Conservation (phyloP, 2,797 vertebrate species). For the Arrhamphus sclerolepis region DNA sequence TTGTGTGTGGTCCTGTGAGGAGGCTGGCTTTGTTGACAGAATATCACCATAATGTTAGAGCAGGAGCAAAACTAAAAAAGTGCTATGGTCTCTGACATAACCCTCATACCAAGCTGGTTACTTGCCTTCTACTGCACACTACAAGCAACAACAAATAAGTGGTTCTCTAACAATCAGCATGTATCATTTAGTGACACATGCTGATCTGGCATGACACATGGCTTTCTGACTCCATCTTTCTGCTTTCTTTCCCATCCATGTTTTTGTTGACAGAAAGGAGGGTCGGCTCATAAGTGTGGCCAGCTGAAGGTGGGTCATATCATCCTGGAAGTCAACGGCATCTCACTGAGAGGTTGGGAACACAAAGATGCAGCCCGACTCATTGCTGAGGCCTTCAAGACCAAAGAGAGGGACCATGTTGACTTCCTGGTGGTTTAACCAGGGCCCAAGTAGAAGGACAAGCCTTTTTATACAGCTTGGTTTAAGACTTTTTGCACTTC, state of each 20-base stretch:
- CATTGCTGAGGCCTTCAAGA: slow-evolving; percentile 95
- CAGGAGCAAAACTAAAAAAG: too few species aligned
- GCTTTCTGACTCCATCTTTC: background rate
- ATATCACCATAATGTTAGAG: too few species aligned
- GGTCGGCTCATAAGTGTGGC: slow-evolving; percentile 89
- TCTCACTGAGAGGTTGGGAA: slow-evolving; percentile 87
- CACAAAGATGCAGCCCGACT: slow-evolving; percentile 88
- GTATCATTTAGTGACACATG: too few species aligned
- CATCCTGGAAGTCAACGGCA: slow-evolving; percentile 91
- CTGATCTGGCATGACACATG: background rate
- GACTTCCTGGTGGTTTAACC: slow-evolving; percentile 90
- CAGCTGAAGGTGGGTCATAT: slow-evolving; percentile 93
- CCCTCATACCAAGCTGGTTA: too few species aligned
- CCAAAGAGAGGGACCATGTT: slow-evolving; percentile 89
- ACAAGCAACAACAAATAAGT: too few species aligned
- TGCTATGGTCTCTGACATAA: too few species aligned
- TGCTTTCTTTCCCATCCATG: background rate
- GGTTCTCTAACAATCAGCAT: too few species aligned
- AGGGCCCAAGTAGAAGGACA: slow-evolving; percentile 63
- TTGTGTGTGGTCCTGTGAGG: too few species aligned
- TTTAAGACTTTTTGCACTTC: slow-evolving; percentile 5
- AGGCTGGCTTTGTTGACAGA: too few species aligned
- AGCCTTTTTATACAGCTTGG: background rate
- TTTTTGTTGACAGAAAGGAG: slow-evolving; percentile 81
- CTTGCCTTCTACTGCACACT: too few species aligned